A percentile compares a stretch with the other conserved stretches of the same genome.
phyloP scores from a whole-genome alignment of 37 sponge, comb jelly and placozoan genomes.

The Aphrocallistes beatrix region DNA sequence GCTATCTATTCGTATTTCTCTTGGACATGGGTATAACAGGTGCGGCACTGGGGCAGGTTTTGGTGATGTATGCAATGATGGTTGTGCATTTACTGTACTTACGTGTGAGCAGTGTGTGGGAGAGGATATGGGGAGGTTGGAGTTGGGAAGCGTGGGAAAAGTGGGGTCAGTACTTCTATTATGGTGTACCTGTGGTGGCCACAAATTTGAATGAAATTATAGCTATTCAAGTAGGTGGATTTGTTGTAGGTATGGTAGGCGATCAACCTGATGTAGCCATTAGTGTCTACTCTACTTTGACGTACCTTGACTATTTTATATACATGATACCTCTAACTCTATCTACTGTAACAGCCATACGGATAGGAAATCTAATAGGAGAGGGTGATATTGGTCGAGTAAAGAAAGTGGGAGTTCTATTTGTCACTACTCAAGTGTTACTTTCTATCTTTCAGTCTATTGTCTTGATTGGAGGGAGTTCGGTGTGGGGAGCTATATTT shows the following conservation, averaged over 20 bases:
- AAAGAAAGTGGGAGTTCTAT: neutral
- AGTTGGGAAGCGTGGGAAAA: neutral
- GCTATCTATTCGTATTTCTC: neutral
- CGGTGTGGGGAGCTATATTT: neutral
- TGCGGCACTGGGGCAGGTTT: neutral
- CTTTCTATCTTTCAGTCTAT: neutral
- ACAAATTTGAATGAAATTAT: neutral
- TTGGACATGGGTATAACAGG: neutral
- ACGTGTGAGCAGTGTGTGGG: neutral
- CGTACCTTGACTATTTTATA: neutral
- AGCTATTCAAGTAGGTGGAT: slow-evolving; percentile 9
- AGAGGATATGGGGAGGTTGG: slow-evolving; percentile 15
- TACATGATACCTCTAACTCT: too few species aligned
- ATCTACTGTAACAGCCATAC: slow-evolving; percentile 5
- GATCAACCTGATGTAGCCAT: neutral
- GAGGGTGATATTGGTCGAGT: neutral
- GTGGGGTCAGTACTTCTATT: slow-evolving; percentile 3
- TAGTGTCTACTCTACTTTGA: slow-evolving; percentile 1
- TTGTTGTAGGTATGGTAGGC: neutral
- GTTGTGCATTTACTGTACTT: neutral
- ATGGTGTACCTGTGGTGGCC: neutral
- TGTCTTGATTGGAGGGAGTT: neutral
- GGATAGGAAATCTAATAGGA: slow-evolving; percentile 22
- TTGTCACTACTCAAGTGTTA: neutral
- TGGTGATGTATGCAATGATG: neutral